phyloP scores from a whole-genome alignment of 2,888 invertebrate species.

The Acleris holmiana region DNA sequence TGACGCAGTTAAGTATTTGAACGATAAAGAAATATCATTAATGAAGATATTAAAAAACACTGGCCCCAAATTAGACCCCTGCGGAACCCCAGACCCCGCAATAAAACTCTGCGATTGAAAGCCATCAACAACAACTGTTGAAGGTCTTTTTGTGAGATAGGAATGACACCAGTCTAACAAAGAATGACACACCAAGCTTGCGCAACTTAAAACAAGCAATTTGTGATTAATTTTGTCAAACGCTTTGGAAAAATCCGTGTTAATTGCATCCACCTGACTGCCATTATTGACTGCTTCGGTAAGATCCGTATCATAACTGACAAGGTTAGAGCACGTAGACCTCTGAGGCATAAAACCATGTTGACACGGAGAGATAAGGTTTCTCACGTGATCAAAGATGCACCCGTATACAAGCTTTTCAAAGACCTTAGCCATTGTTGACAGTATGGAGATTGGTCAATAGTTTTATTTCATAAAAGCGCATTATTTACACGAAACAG shows the following conservation, averaged over 20 bases:
- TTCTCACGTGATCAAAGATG: not conserved
- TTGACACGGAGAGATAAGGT: not conserved
- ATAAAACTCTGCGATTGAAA: not conserved
- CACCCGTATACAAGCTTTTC: not conserved
- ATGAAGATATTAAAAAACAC: not conserved
- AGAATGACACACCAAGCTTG: not conserved
- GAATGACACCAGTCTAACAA: not conserved
- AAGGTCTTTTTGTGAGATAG: not conserved
- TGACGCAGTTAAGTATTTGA: not conserved
- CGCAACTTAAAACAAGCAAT: conserved; percentile 1
- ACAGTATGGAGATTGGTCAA: not conserved
- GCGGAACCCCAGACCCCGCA: not conserved
- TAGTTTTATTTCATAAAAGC: too few species aligned
- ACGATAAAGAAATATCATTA: not conserved
- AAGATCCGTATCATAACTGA: not conserved
- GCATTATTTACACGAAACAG: too few species aligned
- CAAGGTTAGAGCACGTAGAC: not conserved
- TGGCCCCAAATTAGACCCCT: conserved; percentile 1
- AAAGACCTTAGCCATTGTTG: not conserved
- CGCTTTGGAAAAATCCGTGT: conserved; percentile 34
- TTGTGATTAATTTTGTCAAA: conserved; percentile 8
- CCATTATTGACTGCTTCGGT: conserved; percentile 14
- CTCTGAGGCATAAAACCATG: not conserved
- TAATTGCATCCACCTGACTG: conserved; percentile 22
- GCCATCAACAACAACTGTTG: not conserved